Percentiles rank a stretch among this genome's conserved stretches.
phyloP scores from a whole-genome alignment of 2,113 vertebrate species.

The Chamaetylas fuelleborni region DNA sequence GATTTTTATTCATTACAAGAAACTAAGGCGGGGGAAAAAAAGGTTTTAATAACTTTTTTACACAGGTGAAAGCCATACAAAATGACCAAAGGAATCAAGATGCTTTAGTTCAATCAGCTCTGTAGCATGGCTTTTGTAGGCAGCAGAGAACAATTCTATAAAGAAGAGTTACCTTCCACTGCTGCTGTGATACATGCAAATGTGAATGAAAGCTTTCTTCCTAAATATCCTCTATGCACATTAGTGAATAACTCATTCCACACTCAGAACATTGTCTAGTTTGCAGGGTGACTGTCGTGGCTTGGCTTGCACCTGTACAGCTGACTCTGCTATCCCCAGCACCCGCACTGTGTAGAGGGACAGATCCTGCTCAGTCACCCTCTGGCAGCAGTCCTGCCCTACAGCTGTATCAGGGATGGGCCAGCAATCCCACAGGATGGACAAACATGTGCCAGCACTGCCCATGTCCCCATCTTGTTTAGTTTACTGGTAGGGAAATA shows the following conservation, averaged over 20 bases:
- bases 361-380: not conserved
- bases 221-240: not conserved
- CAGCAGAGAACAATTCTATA: not conserved
- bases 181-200: not conserved
- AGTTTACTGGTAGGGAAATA: not conserved
- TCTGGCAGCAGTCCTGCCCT: not conserved
- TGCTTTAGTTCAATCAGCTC: not conserved
- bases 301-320: not conserved
- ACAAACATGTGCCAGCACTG: fast-evolving
- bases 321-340: not conserved
- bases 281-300: not conserved
- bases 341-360: not conserved
- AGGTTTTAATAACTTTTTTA: not conserved
- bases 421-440: not conserved
- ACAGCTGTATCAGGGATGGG: not conserved
- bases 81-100: not conserved
- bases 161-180: not conserved
- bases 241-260: not conserved
- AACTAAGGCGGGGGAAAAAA: fast-evolving
- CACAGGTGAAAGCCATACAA: not conserved
- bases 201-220: not conserved
- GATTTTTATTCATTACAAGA: not conserved
- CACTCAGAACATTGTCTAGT: not conserved
- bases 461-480: not conserved
- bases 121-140: not conserved